phyloP scores from a whole-genome alignment of 2,113 vertebrate species.

The Aegotheles bennettii region DNA sequence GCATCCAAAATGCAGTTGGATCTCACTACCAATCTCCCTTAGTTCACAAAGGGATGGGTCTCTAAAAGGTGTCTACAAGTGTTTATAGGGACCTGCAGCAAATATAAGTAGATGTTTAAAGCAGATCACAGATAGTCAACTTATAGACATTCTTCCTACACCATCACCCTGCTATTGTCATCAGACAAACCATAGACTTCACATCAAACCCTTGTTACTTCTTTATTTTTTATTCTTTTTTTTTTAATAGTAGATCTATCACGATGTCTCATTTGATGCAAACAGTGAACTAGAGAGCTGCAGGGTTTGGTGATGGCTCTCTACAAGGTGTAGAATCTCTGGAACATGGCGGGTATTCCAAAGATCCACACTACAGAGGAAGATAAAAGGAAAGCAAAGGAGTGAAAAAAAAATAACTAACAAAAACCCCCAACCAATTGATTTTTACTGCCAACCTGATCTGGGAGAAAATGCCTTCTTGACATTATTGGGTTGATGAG shows the following conservation, averaged over 20 bases:
- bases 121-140: too few relatives aligned
- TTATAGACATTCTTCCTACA: background rate
- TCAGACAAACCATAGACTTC: background rate
- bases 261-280: background rate
- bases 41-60: too few relatives aligned
- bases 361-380: background rate
- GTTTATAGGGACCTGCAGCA: background rate
- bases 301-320: background rate
- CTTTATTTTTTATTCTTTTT: too few relatives aligned
- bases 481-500: too few relatives aligned
- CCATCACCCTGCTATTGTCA: background rate
- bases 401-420: background rate
- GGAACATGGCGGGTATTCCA: background rate
- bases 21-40: background rate
- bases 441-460: background rate
- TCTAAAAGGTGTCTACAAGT: background rate
- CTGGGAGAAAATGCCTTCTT: background rate
- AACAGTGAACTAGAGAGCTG: background rate
- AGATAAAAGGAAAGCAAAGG: background rate
- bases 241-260: background rate
- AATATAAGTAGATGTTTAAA: background rate
- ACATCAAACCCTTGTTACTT: background rate
- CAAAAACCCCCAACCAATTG: rapidly evolving
- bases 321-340: background rate
- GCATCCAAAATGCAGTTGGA: background rate